phyloP scores from a whole-genome alignment of 2,113 vertebrate genomes.

The Orientallactaga bullata region DNA sequence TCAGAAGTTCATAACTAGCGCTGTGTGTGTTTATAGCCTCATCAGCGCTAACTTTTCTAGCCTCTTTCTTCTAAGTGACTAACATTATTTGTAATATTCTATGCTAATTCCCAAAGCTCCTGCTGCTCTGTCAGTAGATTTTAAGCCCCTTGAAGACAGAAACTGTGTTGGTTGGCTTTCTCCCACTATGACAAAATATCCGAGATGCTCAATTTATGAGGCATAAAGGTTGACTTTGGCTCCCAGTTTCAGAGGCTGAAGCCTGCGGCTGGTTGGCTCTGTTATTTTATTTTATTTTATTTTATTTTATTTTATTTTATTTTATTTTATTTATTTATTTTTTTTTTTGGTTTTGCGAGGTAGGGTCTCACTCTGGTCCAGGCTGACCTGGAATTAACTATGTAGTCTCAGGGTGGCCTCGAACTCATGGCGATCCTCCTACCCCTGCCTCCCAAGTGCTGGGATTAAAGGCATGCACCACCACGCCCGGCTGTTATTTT shows the following conservation, averaged over 20 bases:
- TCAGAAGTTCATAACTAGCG: not conserved
- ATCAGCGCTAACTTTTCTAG: not conserved
- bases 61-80: not conserved
- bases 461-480: too few species aligned
- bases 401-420: too few species aligned
- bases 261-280: not conserved
- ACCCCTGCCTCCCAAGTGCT: too few species aligned
- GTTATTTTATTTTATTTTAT: too few species aligned
- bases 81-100: not conserved
- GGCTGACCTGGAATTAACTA: too few species aligned
- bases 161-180: not conserved
- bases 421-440: too few species aligned
- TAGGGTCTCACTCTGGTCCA: too few species aligned
- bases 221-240: not conserved
- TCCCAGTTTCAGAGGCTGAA: not conserved
- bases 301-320: too few species aligned
- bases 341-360: too few species aligned
- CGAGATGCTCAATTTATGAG: not conserved
- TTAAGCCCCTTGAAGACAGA: not conserved
- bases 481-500: too few species aligned
- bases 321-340: too few species aligned
- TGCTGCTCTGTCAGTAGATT: not conserved
- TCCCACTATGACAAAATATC: not conserved
- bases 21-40: not conserved
- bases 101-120: not conserved